Percentiles rank a stretch among this genome's conserved stretches.
Evolutionary conservation across 1,140 invertebrate species (phyloP).

Genomic region (Scylla paramamosain): DNA sequence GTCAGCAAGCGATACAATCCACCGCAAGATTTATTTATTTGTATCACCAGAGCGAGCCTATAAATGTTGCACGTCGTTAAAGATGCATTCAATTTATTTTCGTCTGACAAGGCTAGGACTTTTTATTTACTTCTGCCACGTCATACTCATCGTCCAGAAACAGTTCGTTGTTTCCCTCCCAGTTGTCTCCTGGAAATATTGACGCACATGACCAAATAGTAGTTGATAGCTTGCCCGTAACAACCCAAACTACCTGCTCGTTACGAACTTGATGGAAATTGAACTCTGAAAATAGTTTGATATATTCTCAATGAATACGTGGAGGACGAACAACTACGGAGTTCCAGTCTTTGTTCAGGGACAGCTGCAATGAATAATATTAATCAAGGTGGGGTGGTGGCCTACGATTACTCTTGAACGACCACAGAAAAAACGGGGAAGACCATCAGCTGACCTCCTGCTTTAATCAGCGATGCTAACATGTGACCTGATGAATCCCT

Average conservation of each 20-base stretch:
- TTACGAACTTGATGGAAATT: background rate
- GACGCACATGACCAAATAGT: too few relatives aligned
- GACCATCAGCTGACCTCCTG: background rate
- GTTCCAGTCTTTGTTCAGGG: background rate
- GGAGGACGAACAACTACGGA: background rate
- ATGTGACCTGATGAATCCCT: background rate
- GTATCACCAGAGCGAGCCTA: too few relatives aligned
- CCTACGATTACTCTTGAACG: background rate
- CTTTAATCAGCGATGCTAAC: background rate
- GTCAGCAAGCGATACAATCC: too few relatives aligned
- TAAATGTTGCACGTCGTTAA: too few relatives aligned
- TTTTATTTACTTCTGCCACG: too few relatives aligned
- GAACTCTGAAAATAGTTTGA: background rate
- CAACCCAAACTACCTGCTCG: background rate
- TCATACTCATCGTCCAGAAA: too few relatives aligned
- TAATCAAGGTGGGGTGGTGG: background rate
- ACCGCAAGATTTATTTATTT: too few relatives aligned
- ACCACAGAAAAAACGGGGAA: background rate
- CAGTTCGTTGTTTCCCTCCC: too few relatives aligned
- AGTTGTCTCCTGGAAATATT: too few relatives aligned
- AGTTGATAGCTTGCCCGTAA: background rate
- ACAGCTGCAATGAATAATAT: background rate
- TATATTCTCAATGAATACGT: background rate
- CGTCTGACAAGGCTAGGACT: too few relatives aligned
- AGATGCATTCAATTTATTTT: too few relatives aligned